Conservation (phyloP, 2,113 vertebrate genomes). For the Eptesicus fuscus region DNA sequence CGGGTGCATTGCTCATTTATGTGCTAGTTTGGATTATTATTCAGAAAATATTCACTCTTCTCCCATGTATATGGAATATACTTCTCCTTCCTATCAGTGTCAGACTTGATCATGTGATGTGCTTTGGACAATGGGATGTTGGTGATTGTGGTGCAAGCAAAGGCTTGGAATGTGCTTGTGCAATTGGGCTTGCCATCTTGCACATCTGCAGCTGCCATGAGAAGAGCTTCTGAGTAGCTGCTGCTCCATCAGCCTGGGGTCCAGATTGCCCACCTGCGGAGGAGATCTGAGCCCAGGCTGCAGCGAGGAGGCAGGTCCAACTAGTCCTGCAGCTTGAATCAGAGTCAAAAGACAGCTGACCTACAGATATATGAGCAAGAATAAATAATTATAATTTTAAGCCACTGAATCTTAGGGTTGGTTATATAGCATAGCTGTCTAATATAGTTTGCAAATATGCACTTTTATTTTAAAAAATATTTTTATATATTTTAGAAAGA, state of each 20-base stretch:
- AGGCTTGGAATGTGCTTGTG: background rate
- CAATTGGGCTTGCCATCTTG: background rate
- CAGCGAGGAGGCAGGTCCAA: background rate
- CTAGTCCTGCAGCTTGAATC: background rate
- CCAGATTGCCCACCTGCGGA: background rate
- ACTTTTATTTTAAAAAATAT: background rate
- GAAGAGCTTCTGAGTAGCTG: background rate
- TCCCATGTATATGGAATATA: background rate
- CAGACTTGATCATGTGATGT: background rate
- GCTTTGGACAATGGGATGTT: background rate
- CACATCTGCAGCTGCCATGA: background rate
- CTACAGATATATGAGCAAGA: background rate
- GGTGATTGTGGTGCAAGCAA: background rate
- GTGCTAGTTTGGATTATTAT: background rate
- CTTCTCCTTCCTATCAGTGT: background rate
- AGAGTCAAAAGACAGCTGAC: background rate
- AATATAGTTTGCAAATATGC: background rate
- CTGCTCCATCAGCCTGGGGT: background rate
- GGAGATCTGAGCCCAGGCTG: background rate
- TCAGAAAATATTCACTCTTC: background rate
- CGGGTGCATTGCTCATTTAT: background rate
- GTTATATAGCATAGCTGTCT: background rate
- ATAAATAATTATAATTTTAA: slow-evolving; percentile 18
- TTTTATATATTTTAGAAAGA: background rate
- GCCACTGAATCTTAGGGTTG: background rate